phyloP scores from a whole-genome alignment of 1,140 invertebrate genomes.

The Vanessa tameamea region DNA sequence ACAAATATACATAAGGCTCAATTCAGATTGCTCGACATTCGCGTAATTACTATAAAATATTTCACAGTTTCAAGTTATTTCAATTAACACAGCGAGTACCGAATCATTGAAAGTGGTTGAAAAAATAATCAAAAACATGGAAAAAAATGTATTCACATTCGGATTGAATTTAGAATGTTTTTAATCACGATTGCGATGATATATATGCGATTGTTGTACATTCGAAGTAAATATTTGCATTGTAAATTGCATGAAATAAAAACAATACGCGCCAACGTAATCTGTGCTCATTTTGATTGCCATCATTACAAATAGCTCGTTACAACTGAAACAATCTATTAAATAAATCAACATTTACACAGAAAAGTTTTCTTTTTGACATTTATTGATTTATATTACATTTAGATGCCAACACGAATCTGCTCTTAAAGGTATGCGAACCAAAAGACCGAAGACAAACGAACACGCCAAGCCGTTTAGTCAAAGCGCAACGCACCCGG shows the following conservation, averaged over 20 bases:
- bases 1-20: constrained; percentile 3
- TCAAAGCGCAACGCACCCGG: too few relatives aligned
- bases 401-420: too few relatives aligned
- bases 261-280: background rate
- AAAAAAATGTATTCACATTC: too few relatives aligned
- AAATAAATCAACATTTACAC: too few relatives aligned
- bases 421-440: too few relatives aligned
- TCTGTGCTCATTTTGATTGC: background rate
- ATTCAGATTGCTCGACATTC: background rate
- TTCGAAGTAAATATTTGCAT: background rate
- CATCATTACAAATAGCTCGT: background rate
- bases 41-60: constrained; percentile 28
- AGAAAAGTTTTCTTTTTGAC: too few relatives aligned
- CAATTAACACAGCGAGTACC: constrained; percentile 17
- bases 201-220: background rate
- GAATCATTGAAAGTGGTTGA: constrained; percentile 8
- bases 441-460: too few relatives aligned
- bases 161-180: too few relatives aligned
- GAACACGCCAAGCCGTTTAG: too few relatives aligned
- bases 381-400: too few relatives aligned
- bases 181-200: too few relatives aligned
- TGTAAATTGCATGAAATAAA: background rate
- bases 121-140: background rate
- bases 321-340: too few relatives aligned
- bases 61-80: constrained; percentile 23